These are phyloP conservation scores for Ennomos quercinarius DNA, from an alignment of 2,888 invertebrate genomes.

Conservation along the genomic window DNA sequence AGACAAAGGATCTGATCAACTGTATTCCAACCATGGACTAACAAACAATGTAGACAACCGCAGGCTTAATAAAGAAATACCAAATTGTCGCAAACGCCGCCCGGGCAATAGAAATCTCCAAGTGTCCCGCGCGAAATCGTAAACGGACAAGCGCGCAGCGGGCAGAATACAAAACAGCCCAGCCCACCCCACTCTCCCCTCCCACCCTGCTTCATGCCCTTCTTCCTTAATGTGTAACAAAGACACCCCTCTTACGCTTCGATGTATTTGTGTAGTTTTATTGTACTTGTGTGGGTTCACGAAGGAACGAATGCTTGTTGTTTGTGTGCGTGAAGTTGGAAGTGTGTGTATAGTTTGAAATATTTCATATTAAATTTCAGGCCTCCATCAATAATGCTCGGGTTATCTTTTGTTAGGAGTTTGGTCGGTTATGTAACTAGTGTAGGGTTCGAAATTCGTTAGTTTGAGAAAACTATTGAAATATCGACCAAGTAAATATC, in stretches of 20 bases:
- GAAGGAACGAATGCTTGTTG: conserved; percentile 30
- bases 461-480: conserved; percentile 28
- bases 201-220: conserved; percentile 75
- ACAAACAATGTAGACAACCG: conserved; percentile 38
- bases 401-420: conserved; percentile 69
- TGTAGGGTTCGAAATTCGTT: conserved; percentile 17
- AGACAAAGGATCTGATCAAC: not conserved
- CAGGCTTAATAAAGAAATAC: conserved; percentile 77
- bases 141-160: conserved; percentile 76
- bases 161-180: conserved; percentile 80
- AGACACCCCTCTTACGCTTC: conserved; percentile 82
- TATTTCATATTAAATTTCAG: conserved; percentile 84
- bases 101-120: conserved; percentile 74
- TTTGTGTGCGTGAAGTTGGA: conserved; percentile 44
- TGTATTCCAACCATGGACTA: conserved; percentile 41
- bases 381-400: conserved; percentile 78
- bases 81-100: conserved; percentile 66
- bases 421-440: conserved; percentile 18
- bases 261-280: conserved; percentile 72
- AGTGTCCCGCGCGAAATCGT: conserved; percentile 82
- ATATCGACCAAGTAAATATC: conserved; percentile 29
- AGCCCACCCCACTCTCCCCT: conserved; percentile 51
- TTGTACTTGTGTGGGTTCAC: conserved; percentile 66
- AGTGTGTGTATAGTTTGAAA: conserved; percentile 65
- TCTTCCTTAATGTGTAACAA: conserved; percentile 84